Base-by-base conservation (phyloP, 1,140 invertebrate species). In the Cyclina sinensis region DNA sequence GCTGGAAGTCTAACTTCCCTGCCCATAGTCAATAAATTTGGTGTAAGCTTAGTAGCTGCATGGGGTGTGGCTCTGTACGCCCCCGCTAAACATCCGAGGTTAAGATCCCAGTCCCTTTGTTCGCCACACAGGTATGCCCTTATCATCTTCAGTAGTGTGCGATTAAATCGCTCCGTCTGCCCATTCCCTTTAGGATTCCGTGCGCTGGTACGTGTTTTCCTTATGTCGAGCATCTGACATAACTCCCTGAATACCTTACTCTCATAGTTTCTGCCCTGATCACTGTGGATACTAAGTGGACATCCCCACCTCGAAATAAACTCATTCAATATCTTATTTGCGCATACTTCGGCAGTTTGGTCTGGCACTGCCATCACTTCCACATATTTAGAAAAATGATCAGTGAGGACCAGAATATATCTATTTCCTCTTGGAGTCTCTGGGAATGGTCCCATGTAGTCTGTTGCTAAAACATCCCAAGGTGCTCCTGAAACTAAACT, bases 81-180 rank as follows among this genome's bases (percentile, higher is more conserved):
- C 2, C 57, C 59, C 27, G 73, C 80, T 3, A 93, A 3, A 43
- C 86, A 80, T 4, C 65, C 79, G 1, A 92, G 46, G 32, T 86
- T 51, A 4, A 62, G 16, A 74, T 93, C 91, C 91, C 90, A 92
- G 16, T 91, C 81, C 1, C 12, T 54, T 46, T 91, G 84, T 5
- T 87, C 39, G 32, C 35, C 39, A n/a, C n/a, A n/a, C 1, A 87
- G 16, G 18, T 81, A 96, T 91, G 91, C 70, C 3, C 88, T 79
- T 59, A 94, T 68, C 86, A 91, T 90, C 3, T 80, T 30, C 0
- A 88, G 39, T 4, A 93, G 62, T 30, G 94, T 92, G 21, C 89
- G 48, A 68, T 94, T 94, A 43, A 92, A 88, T 27, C 94, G 65
- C 46, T 94, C 91, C 18, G 90, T 78, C 59, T 91, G 89, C 7